Evolutionary conservation across 1,140 invertebrate genomes (phyloP).

Genomic region (Hormaphis cornu): DNA sequence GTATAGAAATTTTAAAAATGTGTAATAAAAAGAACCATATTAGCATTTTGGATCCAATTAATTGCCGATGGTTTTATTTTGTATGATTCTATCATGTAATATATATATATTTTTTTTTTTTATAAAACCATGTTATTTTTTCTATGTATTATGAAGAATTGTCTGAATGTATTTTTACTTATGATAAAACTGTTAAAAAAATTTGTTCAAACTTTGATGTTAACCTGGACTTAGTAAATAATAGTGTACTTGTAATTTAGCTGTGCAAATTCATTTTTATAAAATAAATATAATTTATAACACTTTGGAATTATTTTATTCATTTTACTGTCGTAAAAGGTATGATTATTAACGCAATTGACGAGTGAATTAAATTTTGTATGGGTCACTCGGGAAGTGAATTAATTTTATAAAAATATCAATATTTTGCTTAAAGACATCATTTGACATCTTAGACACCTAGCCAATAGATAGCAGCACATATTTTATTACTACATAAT

Average conservation of each 20-base stretch:
- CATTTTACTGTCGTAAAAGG: too few relatives aligned
- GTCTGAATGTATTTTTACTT: constrained; percentile 29
- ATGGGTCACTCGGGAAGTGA: too few relatives aligned
- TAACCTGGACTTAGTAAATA: constrained; percentile 11
- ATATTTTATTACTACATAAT: too few relatives aligned
- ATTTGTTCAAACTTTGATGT: constrained; percentile 6
- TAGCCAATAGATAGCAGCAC: too few relatives aligned
- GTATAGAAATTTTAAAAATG: background rate
- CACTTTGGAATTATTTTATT: background rate
- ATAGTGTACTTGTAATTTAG: constrained; percentile 9
- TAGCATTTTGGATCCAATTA: background rate
- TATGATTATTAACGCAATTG: too few relatives aligned
- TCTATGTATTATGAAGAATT: constrained; percentile 6
- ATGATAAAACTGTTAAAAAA: constrained; percentile 22
- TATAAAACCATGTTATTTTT: constrained; percentile 10
- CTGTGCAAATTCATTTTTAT: constrained; percentile 28
- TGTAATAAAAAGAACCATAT: background rate
- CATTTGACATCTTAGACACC: too few relatives aligned
- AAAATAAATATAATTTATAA: constrained; percentile 9
- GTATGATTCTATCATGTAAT: background rate
- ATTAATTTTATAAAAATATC: too few relatives aligned
- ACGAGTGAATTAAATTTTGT: too few relatives aligned
- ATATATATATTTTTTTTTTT: background rate
- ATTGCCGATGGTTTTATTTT: background rate
- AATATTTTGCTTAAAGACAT: too few relatives aligned